A percentile compares a stretch with the other conserved stretches of the same genome.
Conservation (phyloP, 92 coral and sea anemone species). For the Galaxea fascicularis region DNA sequence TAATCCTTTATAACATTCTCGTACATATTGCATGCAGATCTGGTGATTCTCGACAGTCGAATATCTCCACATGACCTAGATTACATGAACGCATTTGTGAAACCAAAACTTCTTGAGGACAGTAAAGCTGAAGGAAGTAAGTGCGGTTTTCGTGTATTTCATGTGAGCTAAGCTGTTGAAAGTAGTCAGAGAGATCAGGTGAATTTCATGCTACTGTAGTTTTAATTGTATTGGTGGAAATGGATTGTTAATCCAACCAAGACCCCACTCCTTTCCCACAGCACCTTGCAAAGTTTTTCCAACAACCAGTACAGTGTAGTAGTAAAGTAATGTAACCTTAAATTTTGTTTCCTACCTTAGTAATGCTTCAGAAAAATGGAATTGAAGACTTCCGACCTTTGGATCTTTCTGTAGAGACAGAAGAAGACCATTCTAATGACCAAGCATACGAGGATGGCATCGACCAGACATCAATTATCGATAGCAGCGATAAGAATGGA, state of each 20-base stretch:
- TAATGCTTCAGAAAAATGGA: conserved; percentile 76
- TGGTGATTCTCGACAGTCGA: conserved; percentile 63
- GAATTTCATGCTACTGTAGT: too few species aligned
- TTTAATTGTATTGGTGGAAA: not conserved
- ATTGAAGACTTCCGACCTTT: conserved; percentile 79
- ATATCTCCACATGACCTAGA: conserved; percentile 74
- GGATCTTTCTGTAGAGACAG: conserved; percentile 72
- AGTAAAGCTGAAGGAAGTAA: conserved; percentile 81
- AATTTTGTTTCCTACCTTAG: conserved; percentile 29
- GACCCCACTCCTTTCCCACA: not conserved
- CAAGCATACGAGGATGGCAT: not conserved
- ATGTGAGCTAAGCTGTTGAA: too few species aligned
- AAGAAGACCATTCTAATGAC: not conserved
- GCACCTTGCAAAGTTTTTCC: too few species aligned
- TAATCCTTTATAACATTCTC: not conserved
- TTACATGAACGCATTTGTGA: conserved; percentile 62
- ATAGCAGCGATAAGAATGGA: conserved; percentile 36
- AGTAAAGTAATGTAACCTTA: not conserved
- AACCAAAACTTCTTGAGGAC: conserved; percentile 79
- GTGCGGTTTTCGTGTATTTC: conserved; percentile 5
- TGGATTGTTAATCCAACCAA: not conserved
- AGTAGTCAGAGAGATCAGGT: not conserved
- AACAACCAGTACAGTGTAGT: not conserved
- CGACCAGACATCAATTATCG: conserved; percentile 19
- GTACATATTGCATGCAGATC: conserved; percentile 66